A percentile compares a stretch with the other conserved stretches of the same genome.
These are phyloP conservation scores for Passer montanus DNA, from an alignment of 2,113 vertebrate genomes.

Conservation along the genomic window DNA sequence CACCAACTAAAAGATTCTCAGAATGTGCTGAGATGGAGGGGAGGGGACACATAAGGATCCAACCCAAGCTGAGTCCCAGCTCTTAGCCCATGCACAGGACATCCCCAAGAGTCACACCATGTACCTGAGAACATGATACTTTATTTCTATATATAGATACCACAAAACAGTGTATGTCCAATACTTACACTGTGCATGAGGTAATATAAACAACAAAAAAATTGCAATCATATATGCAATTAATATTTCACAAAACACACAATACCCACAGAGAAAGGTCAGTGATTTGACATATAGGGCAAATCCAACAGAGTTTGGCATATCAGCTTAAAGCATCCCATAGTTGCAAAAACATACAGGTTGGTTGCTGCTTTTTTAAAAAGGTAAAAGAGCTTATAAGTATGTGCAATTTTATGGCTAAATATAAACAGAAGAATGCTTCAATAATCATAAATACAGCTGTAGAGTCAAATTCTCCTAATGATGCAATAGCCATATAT, in stretches of 20 bases:
- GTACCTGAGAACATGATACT: not conserved
- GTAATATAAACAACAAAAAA: not conserved
- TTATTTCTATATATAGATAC: not conserved
- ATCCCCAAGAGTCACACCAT: not conserved
- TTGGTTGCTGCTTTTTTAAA: not conserved
- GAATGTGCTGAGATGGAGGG: not conserved
- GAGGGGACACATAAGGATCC: not conserved
- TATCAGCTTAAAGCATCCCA: not conserved
- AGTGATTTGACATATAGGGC: not conserved
- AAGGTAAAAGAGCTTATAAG: not conserved
- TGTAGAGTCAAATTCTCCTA: slow-evolving; percentile 30
- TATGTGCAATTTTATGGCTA: slow-evolving; percentile 3
- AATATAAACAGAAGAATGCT: slow-evolving; percentile 40
- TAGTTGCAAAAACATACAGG: not conserved
- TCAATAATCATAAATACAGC: slow-evolving; percentile 29
- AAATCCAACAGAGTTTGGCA: not conserved
- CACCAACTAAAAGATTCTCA: not conserved
- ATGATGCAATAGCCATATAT: slow-evolving; percentile 12
- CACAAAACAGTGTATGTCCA: not conserved
- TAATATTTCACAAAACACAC: not conserved
- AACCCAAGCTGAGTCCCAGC: not conserved
- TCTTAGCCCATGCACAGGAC: not conserved
- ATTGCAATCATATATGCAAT: not conserved
- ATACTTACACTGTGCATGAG: not conserved
- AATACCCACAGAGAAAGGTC: not conserved